A percentile compares a stretch with the other conserved stretches of the same genome.
phyloP scores from a whole-genome alignment of 1,140 invertebrate species.

The Oryctes rhinoceros region DNA sequence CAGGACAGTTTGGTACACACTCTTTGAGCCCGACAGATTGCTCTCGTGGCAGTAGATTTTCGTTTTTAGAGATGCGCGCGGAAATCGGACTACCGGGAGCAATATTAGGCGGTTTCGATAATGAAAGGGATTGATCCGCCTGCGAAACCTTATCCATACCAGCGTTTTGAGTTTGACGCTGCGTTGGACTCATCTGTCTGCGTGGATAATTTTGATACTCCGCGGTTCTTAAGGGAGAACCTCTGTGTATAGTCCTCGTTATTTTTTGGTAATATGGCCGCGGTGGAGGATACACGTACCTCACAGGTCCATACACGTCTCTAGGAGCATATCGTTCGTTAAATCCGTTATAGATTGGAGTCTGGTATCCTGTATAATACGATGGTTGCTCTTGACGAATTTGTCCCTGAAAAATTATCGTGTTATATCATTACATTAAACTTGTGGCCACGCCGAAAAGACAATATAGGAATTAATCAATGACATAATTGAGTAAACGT shows the following conservation, averaged over 20 bases:
- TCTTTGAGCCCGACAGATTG: not conserved
- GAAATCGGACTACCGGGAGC: not conserved
- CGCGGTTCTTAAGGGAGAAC: not conserved
- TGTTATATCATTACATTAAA: too few species aligned
- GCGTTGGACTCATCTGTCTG: constrained; percentile 12
- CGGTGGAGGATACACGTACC: not conserved
- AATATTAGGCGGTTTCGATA: not conserved
- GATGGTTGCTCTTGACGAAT: not conserved
- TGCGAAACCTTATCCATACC: not conserved
- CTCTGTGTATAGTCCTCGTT: not conserved
- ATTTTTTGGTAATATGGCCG: constrained; percentile 12
- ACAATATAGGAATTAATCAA: too few species aligned
- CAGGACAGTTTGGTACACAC: not conserved
- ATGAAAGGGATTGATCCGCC: not conserved
- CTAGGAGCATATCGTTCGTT: constrained; percentile 1
- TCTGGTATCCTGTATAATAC: not conserved
- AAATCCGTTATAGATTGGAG: constrained; percentile 8
- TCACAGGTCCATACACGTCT: not conserved
- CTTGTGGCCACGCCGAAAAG: too few species aligned
- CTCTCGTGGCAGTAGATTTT: not conserved
- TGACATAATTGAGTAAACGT: too few species aligned
- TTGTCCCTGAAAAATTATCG: constrained; percentile 1
- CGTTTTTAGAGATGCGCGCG: not conserved
- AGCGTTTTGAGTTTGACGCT: not conserved
- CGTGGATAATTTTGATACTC: not conserved